phyloP scores from a whole-genome alignment of 1,140 invertebrate genomes.

The Drosophila suzukii region DNA sequence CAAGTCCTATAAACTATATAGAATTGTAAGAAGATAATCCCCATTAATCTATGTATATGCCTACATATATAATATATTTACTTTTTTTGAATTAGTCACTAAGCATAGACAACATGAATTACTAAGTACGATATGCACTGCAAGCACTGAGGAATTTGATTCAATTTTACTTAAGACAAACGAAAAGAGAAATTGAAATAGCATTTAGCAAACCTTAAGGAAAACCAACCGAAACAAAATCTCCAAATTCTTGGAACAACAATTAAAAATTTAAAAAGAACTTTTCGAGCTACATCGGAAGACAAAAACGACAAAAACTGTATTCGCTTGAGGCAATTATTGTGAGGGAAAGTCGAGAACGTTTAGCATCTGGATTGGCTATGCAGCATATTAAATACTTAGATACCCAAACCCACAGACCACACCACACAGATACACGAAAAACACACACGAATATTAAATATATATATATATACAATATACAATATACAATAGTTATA shows the following conservation, averaged over 20 bases:
- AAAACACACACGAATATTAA: constrained; percentile 7
- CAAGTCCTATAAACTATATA: constrained; percentile 22
- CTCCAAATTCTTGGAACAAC: constrained; percentile 36
- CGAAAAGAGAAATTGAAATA: constrained; percentile 75
- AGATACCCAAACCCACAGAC: constrained; percentile 5
- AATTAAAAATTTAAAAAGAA: constrained; percentile 21
- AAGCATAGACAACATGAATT: constrained; percentile 52
- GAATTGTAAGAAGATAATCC: constrained; percentile 32
- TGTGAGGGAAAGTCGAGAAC: constrained; percentile 36
- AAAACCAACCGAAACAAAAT: constrained; percentile 15
- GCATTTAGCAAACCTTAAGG: constrained; percentile 32
- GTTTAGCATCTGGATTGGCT: constrained; percentile 47
- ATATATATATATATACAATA: constrained; percentile 14
- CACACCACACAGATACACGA: constrained; percentile 22
- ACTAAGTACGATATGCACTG: constrained; percentile 81
- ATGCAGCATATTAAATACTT: constrained; percentile 19
- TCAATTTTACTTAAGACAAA: constrained; percentile 84
- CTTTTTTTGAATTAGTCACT: constrained; percentile 56
- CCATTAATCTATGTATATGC: constrained; percentile 14
- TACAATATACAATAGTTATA: constrained; percentile 22
- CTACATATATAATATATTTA: constrained; percentile 32
- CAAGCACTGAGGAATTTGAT: constrained; percentile 85
- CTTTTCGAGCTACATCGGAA: constrained; percentile 39
- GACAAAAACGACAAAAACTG: constrained; percentile 8
- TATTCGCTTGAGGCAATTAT: constrained; percentile 31